Conservation (phyloP, 2,797 vertebrate species). For the Bufotes viridis region DNA sequence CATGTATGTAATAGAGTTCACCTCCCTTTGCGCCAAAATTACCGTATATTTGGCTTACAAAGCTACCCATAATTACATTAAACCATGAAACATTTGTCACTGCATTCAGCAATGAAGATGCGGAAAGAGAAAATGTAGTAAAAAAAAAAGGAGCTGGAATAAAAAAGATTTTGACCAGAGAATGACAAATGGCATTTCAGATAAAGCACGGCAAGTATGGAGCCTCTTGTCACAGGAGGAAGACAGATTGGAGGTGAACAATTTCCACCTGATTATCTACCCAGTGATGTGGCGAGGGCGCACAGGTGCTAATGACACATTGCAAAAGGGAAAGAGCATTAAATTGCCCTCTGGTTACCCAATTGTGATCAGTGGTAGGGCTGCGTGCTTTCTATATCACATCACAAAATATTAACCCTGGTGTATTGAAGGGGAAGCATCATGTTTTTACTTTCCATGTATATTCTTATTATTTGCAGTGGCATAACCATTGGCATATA, state of each 20-base stretch:
- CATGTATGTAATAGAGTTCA: not conserved
- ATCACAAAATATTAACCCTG: not conserved
- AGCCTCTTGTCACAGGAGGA: not conserved
- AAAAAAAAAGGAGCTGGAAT: not conserved
- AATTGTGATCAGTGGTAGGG: not conserved
- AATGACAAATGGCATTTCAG: not conserved
- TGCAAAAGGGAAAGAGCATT: not conserved
- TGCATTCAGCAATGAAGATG: not conserved
- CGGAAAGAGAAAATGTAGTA: not conserved
- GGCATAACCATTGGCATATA: too few species aligned
- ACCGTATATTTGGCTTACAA: not conserved
- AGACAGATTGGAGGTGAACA: slow-evolving; percentile 19
- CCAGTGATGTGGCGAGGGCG: not conserved
- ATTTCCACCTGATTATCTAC: slow-evolving; percentile 24
- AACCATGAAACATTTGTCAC: not conserved
- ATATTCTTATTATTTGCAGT: too few species aligned
- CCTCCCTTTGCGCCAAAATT: not conserved
- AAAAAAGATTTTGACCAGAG: slow-evolving; percentile 3
- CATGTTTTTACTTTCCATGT: not conserved
- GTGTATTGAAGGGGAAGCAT: not conserved
- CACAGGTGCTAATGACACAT: slow-evolving; percentile 12
- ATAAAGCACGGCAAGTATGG: slow-evolving; percentile 11
- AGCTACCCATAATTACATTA: not conserved
- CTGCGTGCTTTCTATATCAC: not conserved
- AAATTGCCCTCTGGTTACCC: not conserved